A percentile compares a stretch with the other conserved stretches of the same genome.
Conservation (phyloP, 2,113 vertebrate genomes). For the Myocastor coypus region DNA sequence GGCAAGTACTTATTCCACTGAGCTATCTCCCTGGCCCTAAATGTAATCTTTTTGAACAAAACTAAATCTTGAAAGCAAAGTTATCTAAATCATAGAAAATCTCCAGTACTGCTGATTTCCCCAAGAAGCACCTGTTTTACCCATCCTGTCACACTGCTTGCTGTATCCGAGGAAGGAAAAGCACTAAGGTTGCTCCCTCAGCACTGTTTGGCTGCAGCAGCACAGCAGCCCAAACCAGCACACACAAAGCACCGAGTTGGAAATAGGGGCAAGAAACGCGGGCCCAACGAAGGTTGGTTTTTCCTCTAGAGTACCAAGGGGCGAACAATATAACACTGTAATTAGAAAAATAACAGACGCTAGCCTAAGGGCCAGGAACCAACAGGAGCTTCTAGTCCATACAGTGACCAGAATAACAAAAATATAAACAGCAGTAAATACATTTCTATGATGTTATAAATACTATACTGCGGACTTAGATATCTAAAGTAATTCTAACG, state of each 20-base stretch:
- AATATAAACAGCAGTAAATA: not conserved
- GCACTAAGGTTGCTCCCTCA: not conserved
- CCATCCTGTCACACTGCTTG: not conserved
- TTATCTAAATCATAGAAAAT: not conserved
- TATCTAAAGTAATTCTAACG: slow-evolving; percentile 10
- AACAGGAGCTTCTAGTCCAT: not conserved
- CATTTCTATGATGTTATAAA: not conserved
- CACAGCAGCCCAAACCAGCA: not conserved
- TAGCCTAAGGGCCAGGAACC: not conserved
- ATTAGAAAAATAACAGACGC: not conserved
- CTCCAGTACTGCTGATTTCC: not conserved
- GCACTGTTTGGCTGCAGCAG: not conserved
- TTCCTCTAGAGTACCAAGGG: not conserved
- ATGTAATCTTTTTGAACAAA: not conserved
- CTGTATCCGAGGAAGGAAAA: not conserved
- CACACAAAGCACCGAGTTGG: not conserved
- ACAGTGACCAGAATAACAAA: not conserved
- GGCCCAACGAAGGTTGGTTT: not conserved
- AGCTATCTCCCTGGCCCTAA: too few species aligned
- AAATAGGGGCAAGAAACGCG: not conserved
- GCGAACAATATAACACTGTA: too few species aligned
- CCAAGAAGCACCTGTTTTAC: not conserved
- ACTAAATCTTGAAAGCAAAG: not conserved
- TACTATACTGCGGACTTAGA: not conserved
- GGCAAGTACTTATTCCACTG: too few species aligned